phyloP scores from a whole-genome alignment of 2,888 invertebrate species.

The Phaedon cochleariae region DNA sequence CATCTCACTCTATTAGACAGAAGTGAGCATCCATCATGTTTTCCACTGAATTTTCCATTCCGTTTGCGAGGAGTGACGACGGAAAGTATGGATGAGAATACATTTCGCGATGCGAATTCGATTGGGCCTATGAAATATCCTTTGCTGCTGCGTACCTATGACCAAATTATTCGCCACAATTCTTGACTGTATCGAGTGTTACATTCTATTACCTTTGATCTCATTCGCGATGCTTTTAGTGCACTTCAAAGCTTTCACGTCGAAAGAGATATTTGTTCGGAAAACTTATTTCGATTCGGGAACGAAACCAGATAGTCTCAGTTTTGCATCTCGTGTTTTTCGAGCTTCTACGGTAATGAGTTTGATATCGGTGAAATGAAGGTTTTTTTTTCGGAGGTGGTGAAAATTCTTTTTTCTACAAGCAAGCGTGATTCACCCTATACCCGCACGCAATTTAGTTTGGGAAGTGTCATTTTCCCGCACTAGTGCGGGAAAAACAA shows the following conservation, averaged over 20 bases:
- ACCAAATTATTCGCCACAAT: neutral
- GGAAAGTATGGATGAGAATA: too few relatives aligned
- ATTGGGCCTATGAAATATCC: neutral
- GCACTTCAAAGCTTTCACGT: slow-evolving; percentile 11
- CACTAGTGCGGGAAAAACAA: too few relatives aligned
- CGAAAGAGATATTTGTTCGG: slow-evolving; percentile 4
- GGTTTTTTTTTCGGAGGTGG: neutral
- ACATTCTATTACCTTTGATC: slow-evolving; percentile 2
- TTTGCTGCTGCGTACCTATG: neutral
- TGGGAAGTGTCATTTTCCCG: too few relatives aligned
- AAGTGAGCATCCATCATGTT: too few relatives aligned
- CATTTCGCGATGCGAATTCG: neutral
- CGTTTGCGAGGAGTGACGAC: too few relatives aligned
- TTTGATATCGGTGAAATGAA: neutral
- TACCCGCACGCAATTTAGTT: too few relatives aligned
- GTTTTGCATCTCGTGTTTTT: neutral
- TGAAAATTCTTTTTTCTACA: too few relatives aligned
- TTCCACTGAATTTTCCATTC: too few relatives aligned
- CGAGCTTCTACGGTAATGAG: neutral
- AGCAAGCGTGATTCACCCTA: too few relatives aligned
- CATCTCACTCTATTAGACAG: too few relatives aligned
- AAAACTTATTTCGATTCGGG: neutral
- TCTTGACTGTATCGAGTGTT: slow-evolving; percentile 1
- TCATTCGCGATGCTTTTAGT: slow-evolving; percentile 15
- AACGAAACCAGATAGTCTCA: neutral